Evolutionary conservation across 2,797 vertebrate genomes (phyloP), one percentile per base, ranked within the genome.

Genomic region (Sarcoramphus papa): DNA sequence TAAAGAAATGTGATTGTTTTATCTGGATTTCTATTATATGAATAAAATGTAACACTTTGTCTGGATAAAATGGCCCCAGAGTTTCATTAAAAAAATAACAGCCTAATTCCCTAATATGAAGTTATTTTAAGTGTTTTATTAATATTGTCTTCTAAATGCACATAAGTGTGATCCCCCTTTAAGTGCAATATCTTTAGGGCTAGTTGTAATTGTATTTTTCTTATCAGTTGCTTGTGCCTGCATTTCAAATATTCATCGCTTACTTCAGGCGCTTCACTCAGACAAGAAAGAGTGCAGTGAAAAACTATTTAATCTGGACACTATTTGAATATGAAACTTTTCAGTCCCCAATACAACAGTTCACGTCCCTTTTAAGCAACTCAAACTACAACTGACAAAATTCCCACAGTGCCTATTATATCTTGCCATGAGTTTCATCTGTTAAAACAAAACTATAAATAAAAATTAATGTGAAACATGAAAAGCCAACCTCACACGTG

Each of bases 1-100:
- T 92, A 96, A 97, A 93, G 97, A 97, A 98, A 96, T 92, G 93
- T 95, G 94, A 98, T 97, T 95, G 94, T 97, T 98, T 97, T 90
- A 97, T 97, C 97, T 97, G 94, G 85, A 96, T 92, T 96, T 97
- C 97, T 97, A 91, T 93, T 97, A 96, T 85, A 96, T 53, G 94
- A 96, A 79, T 90, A 96, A 93, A 97, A 97, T 19, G 76, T 27
- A 92, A 89, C 70, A 81, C 90, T 68, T 40, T 79, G 90, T 96
- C 97, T 94, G 95, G 92, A 93, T 96, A 97, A 94, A 92, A 83
- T 92, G 96, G 97, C 95, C 97, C 96, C 94, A 94, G 93, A 88
- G 96, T 97, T 97, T 97, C 96, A 97, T 96, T 97, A 94, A 97
- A 96, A 96, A 96, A 96, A 95, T 97, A 96, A 94, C 87, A 91